Base-by-base conservation (phyloP, 2,888 invertebrate species). In the Anthrax anthrax region DNA sequence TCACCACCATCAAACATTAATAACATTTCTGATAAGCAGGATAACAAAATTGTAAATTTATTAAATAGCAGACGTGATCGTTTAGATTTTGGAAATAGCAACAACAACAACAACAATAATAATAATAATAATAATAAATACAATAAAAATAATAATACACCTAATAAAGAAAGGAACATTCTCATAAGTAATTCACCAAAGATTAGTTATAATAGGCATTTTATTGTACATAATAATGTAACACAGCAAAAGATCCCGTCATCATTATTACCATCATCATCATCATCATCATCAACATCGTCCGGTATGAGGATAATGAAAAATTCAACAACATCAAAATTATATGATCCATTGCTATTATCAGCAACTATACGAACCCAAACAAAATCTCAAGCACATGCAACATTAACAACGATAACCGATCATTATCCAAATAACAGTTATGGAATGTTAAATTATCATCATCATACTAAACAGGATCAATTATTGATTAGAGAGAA, bases 401-500 rank as follows among this genome's bases (percentile, higher is more conserved):
- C 16, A 39, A 34, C 48, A 41, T 42, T 49, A 50, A 43, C 53
- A 53, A 39, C 54, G 44, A 51, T 57, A 48, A 53, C 54, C 55
- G 38, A 57, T 52, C 54, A 54, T 48, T 52, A 52, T 39, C 46
- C 52, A 49, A 55, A 55, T 54, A 50, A 50, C 46, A 54, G 49
- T 47, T 49, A 18, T 56, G 62, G 42, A 60, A 61, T 54, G 14
- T 43, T 6, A 23, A 4, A 23, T 23, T 8, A 23, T 23, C 23
- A 6, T 23, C 23, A 23, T 8, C 23, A 23, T n/a, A n/a, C n/a
- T n/a, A n/a, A 23, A 8, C 23, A 23, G 23, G 23, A 23, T 23
- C 23, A 23, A 17, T 54, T 52, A 23, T 29, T 66, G 48, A 55
- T 65, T 42, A 57, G 64, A 42, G 63, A 61, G 51, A 63, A 63